These are phyloP conservation scores for Pao palembangensis DNA, from an alignment of 2,113 vertebrate species.

Conservation along the genomic window DNA sequence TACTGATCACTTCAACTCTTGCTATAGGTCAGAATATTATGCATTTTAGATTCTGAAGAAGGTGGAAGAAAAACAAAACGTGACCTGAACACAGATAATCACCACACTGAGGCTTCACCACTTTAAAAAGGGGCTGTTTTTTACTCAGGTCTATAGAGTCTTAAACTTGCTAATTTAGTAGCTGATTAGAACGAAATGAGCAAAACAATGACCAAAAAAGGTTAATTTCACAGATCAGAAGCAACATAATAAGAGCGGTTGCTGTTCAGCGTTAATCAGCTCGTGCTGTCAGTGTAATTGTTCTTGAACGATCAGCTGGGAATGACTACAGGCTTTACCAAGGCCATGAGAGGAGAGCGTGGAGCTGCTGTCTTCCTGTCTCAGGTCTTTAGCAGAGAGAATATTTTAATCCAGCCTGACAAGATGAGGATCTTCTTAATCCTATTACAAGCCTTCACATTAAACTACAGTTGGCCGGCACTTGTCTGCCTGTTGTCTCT, in stretches of 20 bases:
- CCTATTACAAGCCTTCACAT: slow-evolving; percentile 70
- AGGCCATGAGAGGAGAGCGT: slow-evolving; percentile 40
- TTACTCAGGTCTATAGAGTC: neutral
- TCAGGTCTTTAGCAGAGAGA: slow-evolving; percentile 59
- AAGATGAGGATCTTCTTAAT: slow-evolving; percentile 73
- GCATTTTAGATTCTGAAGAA: slow-evolving; percentile 3
- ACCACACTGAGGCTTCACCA: neutral
- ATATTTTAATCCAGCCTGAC: slow-evolving; percentile 75
- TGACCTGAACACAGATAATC: slow-evolving; percentile 2
- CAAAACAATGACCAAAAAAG: slow-evolving; percentile 7
- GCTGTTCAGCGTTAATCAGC: slow-evolving; percentile 52
- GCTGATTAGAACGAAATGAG: slow-evolving; percentile 15
- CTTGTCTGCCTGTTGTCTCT: slow-evolving; percentile 53
- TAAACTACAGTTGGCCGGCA: slow-evolving; percentile 68
- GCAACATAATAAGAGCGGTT: slow-evolving; percentile 31
- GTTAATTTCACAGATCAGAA: slow-evolving; percentile 38
- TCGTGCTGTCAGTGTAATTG: slow-evolving; percentile 45
- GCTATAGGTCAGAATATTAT: slow-evolving; percentile 25
- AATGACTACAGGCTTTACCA: slow-evolving; percentile 58
- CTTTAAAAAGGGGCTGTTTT: slow-evolving; percentile 4
- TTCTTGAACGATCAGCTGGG: slow-evolving; percentile 52
- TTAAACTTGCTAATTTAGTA: slow-evolving; percentile 29
- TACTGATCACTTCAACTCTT: slow-evolving; percentile 5
- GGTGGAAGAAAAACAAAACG: slow-evolving; percentile 1
- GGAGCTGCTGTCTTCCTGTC: slow-evolving; percentile 36